A percentile compares a stretch with the other conserved stretches of the same genome.
These are phyloP conservation scores for Drosophila histrio DNA, from an alignment of 2,888 invertebrate genomes.

Conservation along the genomic window DNA sequence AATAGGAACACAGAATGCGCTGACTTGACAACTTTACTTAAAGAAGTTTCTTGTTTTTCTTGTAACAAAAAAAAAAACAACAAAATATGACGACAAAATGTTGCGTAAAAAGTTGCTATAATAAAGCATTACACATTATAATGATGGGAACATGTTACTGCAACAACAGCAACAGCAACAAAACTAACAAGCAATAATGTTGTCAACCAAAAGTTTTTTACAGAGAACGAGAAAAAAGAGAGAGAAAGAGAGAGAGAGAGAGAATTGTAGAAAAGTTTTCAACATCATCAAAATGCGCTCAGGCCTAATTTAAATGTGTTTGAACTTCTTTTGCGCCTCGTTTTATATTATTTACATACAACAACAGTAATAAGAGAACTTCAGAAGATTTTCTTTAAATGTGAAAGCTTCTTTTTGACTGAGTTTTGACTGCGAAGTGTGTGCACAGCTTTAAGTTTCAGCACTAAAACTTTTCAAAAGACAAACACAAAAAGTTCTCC, in stretches of 20 bases:
- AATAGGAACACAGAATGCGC: slow-evolving; percentile 4
- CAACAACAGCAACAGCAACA: slow-evolving; percentile 34
- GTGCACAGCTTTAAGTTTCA: slow-evolving; percentile 56
- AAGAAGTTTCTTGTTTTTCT: slow-evolving; percentile 35
- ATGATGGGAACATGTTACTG: slow-evolving; percentile 69
- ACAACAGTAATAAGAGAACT: slow-evolving; percentile 28
- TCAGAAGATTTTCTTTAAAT: slow-evolving; percentile 43
- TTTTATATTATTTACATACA: slow-evolving; percentile 63
- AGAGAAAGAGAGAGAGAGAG: neutral
- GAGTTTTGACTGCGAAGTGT: slow-evolving; percentile 31
- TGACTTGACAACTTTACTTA: slow-evolving; percentile 55
- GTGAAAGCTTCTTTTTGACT: slow-evolving; percentile 25
- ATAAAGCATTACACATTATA: slow-evolving; percentile 64
- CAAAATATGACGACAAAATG: slow-evolving; percentile 39
- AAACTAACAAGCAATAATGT: slow-evolving; percentile 64
- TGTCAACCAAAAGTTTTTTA: slow-evolving; percentile 62
- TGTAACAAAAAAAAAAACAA: slow-evolving; percentile 1
- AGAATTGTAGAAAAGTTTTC: slow-evolving; percentile 47
- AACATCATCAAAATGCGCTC: slow-evolving; percentile 72
- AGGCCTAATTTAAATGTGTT: slow-evolving; percentile 75
- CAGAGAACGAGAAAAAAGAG: slow-evolving; percentile 5
- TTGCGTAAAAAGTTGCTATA: slow-evolving; percentile 54
- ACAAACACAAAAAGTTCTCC: slow-evolving; percentile 31
- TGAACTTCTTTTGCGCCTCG: slow-evolving; percentile 57
- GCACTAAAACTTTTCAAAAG: slow-evolving; percentile 19